These are phyloP conservation scores for Eremobia ochroleuca DNA, from an alignment of 2,888 invertebrate species.

Conservation along the genomic window DNA sequence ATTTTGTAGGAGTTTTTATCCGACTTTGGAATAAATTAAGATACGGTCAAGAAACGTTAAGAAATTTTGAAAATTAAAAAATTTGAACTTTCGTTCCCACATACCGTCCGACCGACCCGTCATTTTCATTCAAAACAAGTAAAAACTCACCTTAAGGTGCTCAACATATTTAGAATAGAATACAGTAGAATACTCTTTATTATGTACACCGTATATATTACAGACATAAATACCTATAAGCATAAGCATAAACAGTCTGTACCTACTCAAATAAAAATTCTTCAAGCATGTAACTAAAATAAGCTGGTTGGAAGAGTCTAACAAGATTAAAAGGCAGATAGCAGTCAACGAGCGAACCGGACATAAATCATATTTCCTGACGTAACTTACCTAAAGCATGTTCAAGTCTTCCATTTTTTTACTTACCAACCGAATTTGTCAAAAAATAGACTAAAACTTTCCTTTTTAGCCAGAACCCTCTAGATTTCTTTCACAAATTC, in stretches of 20 bases:
- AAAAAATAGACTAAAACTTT: background rate
- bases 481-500: background rate
- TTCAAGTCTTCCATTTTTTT: background rate
- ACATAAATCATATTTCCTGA: constrained; percentile 27
- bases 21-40: background rate
- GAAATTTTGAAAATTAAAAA: no score
- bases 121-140: background rate
- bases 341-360: constrained; percentile 1
- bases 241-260: background rate
- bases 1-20: background rate
- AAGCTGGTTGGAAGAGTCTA: background rate
- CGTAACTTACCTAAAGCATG: background rate
- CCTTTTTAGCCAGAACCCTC: no score
- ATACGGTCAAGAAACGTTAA: no score
- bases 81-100: no score
- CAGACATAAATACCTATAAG: no score
- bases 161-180: background rate
- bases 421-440: background rate
- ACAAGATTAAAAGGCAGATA: constrained; percentile 19
- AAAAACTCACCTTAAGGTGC: background rate
- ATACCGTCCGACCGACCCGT: no score
- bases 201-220: no score
- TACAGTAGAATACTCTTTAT: no score
- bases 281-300: background rate
- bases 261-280: background rate